A percentile compares a stretch with the other conserved stretches of the same genome.
Evolutionary conservation across 2,888 invertebrate genomes (phyloP).

Genomic region (Phyllotreta striolata): DNA sequence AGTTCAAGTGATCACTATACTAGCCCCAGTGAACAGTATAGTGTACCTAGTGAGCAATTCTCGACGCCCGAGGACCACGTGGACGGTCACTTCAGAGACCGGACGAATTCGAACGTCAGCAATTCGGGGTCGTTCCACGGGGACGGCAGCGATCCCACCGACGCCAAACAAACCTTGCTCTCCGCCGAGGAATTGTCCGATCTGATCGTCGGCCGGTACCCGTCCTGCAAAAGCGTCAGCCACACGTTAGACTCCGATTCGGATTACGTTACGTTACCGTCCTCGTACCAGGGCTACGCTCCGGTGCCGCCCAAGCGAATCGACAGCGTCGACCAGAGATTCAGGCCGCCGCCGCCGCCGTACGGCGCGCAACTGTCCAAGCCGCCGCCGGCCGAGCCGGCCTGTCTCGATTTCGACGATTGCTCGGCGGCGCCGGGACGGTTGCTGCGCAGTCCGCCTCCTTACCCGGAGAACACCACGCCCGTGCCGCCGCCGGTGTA

Average conservation of each 20-base stretch:
- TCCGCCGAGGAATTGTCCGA: slow-evolving; percentile 87
- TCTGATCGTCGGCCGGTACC: slow-evolving; percentile 84
- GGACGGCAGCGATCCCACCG: slow-evolving; percentile 89
- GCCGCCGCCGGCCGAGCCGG: slow-evolving; percentile 37
- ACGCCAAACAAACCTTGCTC: slow-evolving; percentile 76
- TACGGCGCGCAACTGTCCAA: slow-evolving; percentile 55
- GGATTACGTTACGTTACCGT: slow-evolving; percentile 84
- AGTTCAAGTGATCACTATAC: slow-evolving; percentile 57
- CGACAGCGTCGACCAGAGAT: slow-evolving; percentile 66
- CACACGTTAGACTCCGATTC: slow-evolving; percentile 88
- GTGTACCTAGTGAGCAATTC: slow-evolving; percentile 52
- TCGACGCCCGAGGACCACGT: slow-evolving; percentile 57
- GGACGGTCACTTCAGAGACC: slow-evolving; percentile 67
- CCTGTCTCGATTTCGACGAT: slow-evolving; percentile 52
- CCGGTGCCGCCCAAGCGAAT: slow-evolving; percentile 76
- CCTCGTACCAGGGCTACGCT: slow-evolving; percentile 61
- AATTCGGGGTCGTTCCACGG: slow-evolving; percentile 83
- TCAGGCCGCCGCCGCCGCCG: slow-evolving; percentile 63
- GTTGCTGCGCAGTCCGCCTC: slow-evolving; percentile 70
- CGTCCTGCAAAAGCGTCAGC: slow-evolving; percentile 79
- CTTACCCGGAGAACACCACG: slow-evolving; percentile 66
- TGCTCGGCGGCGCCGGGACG: slow-evolving; percentile 49
- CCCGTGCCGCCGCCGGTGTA: slow-evolving; percentile 69
- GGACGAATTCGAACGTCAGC: slow-evolving; percentile 82
- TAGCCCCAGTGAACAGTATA: slow-evolving; percentile 53